A percentile compares a stretch with the other conserved stretches of the same genome.
Evolutionary conservation across 2,888 invertebrate species (phyloP).

Genomic region (Oligia strigilis): DNA sequence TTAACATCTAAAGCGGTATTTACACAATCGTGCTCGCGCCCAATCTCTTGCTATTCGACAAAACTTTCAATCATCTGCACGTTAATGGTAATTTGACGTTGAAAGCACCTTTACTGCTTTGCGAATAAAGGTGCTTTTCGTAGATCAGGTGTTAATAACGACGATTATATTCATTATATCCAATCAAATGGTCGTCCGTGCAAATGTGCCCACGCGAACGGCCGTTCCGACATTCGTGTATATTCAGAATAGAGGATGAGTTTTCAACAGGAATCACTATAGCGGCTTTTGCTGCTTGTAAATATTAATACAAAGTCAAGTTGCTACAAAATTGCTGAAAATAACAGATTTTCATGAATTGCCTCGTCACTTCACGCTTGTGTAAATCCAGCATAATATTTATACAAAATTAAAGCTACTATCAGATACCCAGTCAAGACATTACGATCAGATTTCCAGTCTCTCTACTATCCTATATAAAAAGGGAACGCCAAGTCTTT

Average conservation of each 20-base stretch:
- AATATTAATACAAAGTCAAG: background rate
- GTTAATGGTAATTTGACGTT: background rate
- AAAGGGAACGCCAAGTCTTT: background rate
- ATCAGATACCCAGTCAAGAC: background rate
- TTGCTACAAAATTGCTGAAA: background rate
- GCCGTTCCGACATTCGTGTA: background rate
- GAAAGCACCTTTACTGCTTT: background rate
- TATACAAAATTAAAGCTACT: background rate
- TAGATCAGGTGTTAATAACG: background rate
- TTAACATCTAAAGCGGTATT: background rate
- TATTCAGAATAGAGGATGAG: background rate
- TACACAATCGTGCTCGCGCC: background rate
- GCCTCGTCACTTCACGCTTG: background rate
- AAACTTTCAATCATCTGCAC: background rate
- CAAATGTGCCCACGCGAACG: background rate
- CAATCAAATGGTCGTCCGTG: background rate
- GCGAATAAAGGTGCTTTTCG: background rate
- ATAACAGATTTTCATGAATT: background rate
- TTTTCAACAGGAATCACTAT: background rate
- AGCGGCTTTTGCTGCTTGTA: background rate
- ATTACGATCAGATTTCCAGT: background rate
- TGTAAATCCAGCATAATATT: constrained; percentile 3
- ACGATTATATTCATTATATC: background rate
- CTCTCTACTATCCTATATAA: background rate
- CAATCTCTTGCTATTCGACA: background rate